phyloP scores from a whole-genome alignment of 2,113 vertebrate species.

The Amia ocellicauda region DNA sequence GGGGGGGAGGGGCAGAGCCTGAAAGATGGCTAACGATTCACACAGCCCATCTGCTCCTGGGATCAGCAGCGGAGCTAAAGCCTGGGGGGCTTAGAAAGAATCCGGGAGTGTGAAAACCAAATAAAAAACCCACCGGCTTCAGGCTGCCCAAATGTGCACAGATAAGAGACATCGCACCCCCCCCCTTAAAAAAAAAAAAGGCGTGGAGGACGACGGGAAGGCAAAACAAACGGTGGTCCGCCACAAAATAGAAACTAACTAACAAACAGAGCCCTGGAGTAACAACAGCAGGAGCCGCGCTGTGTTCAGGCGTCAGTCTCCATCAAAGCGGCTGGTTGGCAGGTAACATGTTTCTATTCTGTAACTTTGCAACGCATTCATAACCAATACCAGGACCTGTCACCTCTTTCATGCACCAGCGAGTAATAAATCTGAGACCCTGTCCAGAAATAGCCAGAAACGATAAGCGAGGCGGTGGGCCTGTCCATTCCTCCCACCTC shows the following conservation, averaged over 20 bases:
- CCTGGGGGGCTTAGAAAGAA: slow-evolving; percentile 78
- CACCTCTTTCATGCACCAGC: not conserved
- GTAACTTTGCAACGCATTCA: no score
- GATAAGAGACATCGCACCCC: slow-evolving; percentile 54
- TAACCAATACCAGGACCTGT: slow-evolving; percentile 30
- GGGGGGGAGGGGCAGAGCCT: slow-evolving; percentile 64
- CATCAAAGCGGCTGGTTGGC: no score
- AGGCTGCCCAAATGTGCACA: slow-evolving; percentile 58
- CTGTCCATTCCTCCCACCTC: slow-evolving; percentile 7
- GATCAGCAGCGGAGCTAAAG: slow-evolving; percentile 70
- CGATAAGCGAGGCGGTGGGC: slow-evolving; percentile 20
- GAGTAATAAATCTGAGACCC: slow-evolving; percentile 4
- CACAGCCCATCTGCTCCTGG: slow-evolving; percentile 86
- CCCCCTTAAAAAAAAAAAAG: no score
- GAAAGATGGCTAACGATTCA: slow-evolving; percentile 91
- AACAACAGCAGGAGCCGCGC: no score
- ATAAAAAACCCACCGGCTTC: slow-evolving; percentile 49
- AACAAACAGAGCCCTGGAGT: slow-evolving; percentile 10
- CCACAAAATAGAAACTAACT: slow-evolving; percentile 25
- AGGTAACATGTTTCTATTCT: no score
- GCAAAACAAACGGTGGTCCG: no score
- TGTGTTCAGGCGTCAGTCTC: no score
- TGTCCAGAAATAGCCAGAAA: slow-evolving; percentile 17
- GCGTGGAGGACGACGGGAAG: no score
- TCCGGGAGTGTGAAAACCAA: slow-evolving; percentile 79